Evolutionary conservation across 2,888 invertebrate species (phyloP), one percentile per base, ranked within the genome.

Genomic region (Danaus chrysippus): DNA sequence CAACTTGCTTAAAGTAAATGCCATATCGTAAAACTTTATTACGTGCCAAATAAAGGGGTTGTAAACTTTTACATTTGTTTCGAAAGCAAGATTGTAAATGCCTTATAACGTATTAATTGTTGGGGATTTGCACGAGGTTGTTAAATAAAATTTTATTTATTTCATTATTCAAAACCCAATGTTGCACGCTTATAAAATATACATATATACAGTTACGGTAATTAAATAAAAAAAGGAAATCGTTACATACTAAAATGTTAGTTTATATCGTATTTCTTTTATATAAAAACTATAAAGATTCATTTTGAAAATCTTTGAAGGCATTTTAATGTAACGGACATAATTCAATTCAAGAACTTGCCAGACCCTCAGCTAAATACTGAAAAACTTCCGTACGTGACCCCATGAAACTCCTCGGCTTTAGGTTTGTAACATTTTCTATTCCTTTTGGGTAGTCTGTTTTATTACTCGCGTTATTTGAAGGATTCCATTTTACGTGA

Each of bases 41-140:
- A 81, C 84, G 86, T 86, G 86, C 84, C 81, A 86, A 88, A 88
- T 88, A 85, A 88, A 90, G 82, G 90, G 90, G 89, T 85, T 80
- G 72, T 82, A 77, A 82, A 83, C 81, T 84, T 87, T 85, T 83
- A 83, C 83, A 84, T 83, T 84, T 83, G 77, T 82, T 82, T 76
- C 72, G 73, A 75, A 70, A 72, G 75, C 75, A 77, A 83, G 81
- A 83, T 84, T 86, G 81, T 79, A 78, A 79, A 79, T 74, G 74
- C 74, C 75, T 76, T 79, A 76, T 75, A 75, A 72, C 72, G 74
- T 76, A 79, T 77, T 75, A 66, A 72, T 70, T 67, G 67, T 53
- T 56, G 17, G 19, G 59, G 57, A 49, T 12, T n/a, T 42, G 52
- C 43, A 42, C 8, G 42, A 49, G 46, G 15, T 6, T 15, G 15